These are phyloP conservation scores for Eulithis prunata DNA, from an alignment of 2,888 invertebrate species.

Conservation along the genomic window DNA sequence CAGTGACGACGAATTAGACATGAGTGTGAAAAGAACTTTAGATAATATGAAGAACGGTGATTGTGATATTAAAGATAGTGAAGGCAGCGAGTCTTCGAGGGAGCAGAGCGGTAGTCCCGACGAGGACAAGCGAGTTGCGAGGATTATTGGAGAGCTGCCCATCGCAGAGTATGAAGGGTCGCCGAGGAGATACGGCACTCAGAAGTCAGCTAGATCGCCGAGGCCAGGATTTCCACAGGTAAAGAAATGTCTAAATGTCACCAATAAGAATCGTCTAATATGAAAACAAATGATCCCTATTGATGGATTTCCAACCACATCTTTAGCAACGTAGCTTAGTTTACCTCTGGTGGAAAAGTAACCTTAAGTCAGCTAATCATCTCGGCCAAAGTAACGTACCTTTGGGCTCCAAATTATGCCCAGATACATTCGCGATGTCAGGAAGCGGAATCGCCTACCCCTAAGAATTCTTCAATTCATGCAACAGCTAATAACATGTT, in stretches of 20 bases:
- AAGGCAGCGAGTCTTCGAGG: slow-evolving; percentile 71
- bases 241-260: neutral
- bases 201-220: slow-evolving; percentile 90
- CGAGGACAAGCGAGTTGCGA: slow-evolving; percentile 81
- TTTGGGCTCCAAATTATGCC: too few species aligned
- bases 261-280: too few species aligned
- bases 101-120: slow-evolving; percentile 73
- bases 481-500: neutral
- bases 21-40: slow-evolving; percentile 80
- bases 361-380: too few species aligned
- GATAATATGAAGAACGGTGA: slow-evolving; percentile 81
- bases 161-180: slow-evolving; percentile 97
- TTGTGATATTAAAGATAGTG: slow-evolving; percentile 79
- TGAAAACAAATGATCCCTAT: too few species aligned
- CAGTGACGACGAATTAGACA: slow-evolving; percentile 80
- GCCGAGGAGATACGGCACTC: slow-evolving; percentile 93
- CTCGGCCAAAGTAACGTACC: too few species aligned
- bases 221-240: slow-evolving; percentile 95
- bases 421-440: too few species aligned
- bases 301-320: too few species aligned
- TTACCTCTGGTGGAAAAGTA: too few species aligned
- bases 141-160: slow-evolving; percentile 93
- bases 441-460: too few species aligned
- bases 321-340: too few species aligned
- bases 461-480: too few species aligned